Percentiles rank a stretch among this genome's conserved stretches.
Conservation (phyloP, 92 coral and sea anemone genomes). For the Micromussa lordhowensis region DNA sequence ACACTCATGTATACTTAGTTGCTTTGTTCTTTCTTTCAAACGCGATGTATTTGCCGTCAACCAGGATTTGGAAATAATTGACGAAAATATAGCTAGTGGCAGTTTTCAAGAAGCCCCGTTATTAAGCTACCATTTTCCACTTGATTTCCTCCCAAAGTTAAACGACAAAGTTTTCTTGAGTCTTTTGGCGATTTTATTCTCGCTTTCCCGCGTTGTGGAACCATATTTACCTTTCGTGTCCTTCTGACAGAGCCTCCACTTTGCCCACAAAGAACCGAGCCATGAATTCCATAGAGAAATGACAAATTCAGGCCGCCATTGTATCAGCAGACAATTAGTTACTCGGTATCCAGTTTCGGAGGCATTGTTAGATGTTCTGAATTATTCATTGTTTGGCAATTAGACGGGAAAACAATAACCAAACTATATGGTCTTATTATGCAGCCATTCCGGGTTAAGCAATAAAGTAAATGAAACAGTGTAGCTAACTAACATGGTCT, state of each 20-base stretch:
- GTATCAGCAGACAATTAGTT: constrained; percentile 58
- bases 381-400: constrained; percentile 74
- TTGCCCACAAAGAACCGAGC: constrained; percentile 7
- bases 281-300: constrained; percentile 61
- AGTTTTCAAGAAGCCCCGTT: neutral
- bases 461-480: constrained; percentile 71
- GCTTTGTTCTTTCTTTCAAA: constrained; percentile 18
- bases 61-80: neutral
- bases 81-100: neutral
- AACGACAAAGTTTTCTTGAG: neutral
- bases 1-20: constrained; percentile 25
- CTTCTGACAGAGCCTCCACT: neutral
- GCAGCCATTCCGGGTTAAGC: constrained; percentile 33
- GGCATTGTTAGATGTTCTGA: constrained; percentile 48
- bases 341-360: constrained; percentile 69
- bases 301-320: constrained; percentile 58
- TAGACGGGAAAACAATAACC: constrained; percentile 61
- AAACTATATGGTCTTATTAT: constrained; percentile 26
- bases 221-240: constrained; percentile 20
- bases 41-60: neutral
- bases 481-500: constrained; percentile 64
- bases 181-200: neutral
- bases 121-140: neutral
- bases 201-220: neutral
- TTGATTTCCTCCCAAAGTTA: neutral